Conservation (phyloP, 1,140 invertebrate species). For the Ceratina calcarata region DNA sequence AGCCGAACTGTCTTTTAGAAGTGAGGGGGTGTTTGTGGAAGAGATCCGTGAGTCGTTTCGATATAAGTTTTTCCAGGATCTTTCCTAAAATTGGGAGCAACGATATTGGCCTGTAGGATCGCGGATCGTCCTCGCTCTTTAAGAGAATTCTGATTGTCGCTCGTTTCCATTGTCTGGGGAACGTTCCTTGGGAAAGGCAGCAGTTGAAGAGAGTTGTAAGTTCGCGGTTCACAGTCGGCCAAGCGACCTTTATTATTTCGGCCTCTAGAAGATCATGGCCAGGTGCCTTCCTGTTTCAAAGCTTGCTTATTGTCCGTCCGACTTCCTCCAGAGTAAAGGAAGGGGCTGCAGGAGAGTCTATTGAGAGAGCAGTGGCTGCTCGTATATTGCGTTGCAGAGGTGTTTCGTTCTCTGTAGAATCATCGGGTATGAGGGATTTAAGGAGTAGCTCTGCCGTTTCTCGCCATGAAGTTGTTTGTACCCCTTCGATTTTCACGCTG, state of each 20-base stretch:
- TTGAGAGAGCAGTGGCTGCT: background rate
- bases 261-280: background rate
- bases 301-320: background rate
- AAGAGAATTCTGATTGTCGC: background rate
- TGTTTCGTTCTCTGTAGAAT: too few relatives aligned
- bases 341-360: background rate
- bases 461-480: too few relatives aligned
- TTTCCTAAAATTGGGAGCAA: conserved; percentile 61
- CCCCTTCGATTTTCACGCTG: background rate
- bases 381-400: background rate
- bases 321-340: background rate
- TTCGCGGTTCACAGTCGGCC: background rate
- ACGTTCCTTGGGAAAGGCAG: background rate
- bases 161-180: background rate
- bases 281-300: background rate
- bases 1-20: conserved; percentile 32
- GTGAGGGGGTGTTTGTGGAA: background rate
- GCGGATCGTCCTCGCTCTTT: conserved; percentile 43
- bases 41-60: conserved; percentile 9
- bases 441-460: too few relatives aligned
- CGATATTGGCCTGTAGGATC: conserved; percentile 62
- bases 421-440: too few relatives aligned
- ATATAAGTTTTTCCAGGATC: conserved; percentile 58
- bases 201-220: background rate
- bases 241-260: background rate